Base-by-base conservation (phyloP, 2,888 invertebrate genomes). In the Panopea generosa region DNA sequence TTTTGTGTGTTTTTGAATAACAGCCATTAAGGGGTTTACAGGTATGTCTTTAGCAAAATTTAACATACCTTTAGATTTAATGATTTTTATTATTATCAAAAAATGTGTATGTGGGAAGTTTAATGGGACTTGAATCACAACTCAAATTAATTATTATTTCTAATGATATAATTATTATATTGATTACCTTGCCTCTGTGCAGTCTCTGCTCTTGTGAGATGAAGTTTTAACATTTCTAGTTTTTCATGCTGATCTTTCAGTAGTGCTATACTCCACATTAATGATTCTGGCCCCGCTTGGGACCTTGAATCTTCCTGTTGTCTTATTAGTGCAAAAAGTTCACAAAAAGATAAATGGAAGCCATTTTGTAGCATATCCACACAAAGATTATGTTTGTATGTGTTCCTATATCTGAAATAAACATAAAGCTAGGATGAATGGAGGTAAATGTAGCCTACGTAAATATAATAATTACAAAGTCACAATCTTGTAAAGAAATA, bases 301-400 rank as follows among this genome's bases (percentile, higher is more conserved):
- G 83, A 78, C 52, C 92, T 73, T 45, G 85, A 84, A 55, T 87
- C 87, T 47, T 89, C 85, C 79, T 92, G 92, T 65, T 85, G 86
- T 73, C 87, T 84, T 40, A 92, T 89, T 27, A 92, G 86, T 50
- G 88, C 87, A 84, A 91, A 90, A 49, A 92, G 84, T 80, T 92
- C 92, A 80, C 89, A 84, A 75, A 92, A 92, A 43, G 91, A 89
- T 74, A 88, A 79, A 82, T 92, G 92, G 76, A 84, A 92, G 24
- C 92, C 92, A 43, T 89, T 90, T 73, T 88, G 87, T 68, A 92
- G 83, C 89, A 92, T 91, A 62, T 92, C 91, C 69, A 92, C 82
- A 77, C 91, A 92, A 29, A 92, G 83, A 47, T 87, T 91, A 84
- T 92, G 92, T 77, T 90, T 91, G 82, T 90, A 92, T 27, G 90